Evolutionary conservation across 2,888 invertebrate species (phyloP), one percentile per base, ranked within the genome.

Genomic region (Villa cingulata): DNA sequence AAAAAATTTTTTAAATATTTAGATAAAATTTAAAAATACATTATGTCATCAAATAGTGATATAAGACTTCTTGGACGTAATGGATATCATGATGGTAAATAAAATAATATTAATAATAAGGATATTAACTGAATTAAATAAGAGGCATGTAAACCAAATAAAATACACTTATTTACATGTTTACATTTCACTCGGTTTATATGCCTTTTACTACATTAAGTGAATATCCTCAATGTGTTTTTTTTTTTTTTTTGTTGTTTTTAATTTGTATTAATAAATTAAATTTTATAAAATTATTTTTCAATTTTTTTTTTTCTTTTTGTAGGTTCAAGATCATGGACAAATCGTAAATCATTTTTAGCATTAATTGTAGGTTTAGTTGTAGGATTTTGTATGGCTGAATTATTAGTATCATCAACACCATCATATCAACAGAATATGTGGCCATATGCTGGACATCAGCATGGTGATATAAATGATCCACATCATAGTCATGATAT

Each of bases 401-500:
- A 66, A 51, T 55, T 68, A 1, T 66, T 68, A 43, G 56, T 68
- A 9, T 56, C 63, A 29, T 62, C 62, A 18, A 61, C 65, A 32
- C 58, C 63, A 20, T n/a, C n/a, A n/a, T 55, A 58, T 41, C 46
- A 32, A 38, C 61, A 59, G 18, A 23, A 23, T 23, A 63, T 62
- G 27, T 63, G 56, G 54, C 58, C 62, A 10, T 62, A 64, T 53
- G 57, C 51, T 32, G 65, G 65, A 9, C 62, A 62, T 46, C 55
- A 58, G 41, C 58, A 62, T 55, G 65, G 64, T 34, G 62, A 64
- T 42, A 52, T 63, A 4, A 65, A 66, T 74, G 67, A 71, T 59
- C 63, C 68, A 19, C 70, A 71, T 54, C 62, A 59, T 49, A 68
- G 70, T 43, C 62, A 64, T 51, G 70, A 71, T 53, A 58, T 72